phyloP scores from a whole-genome alignment of 2,797 vertebrate genomes.

The Threskiornis aethiopicus region DNA sequence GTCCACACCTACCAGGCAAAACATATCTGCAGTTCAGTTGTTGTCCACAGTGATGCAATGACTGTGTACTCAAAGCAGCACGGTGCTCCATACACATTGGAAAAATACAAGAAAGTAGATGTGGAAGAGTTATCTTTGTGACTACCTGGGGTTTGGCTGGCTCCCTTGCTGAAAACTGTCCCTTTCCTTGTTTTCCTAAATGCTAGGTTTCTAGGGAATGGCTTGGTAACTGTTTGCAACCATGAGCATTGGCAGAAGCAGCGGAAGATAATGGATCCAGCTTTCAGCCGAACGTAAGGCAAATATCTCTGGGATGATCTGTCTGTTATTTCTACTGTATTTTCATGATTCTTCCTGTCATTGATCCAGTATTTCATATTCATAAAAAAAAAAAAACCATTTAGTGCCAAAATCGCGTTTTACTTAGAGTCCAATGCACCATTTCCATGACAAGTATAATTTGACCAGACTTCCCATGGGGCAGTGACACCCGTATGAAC shows the following conservation, averaged over 20 bases:
- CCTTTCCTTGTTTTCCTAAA: neutral
- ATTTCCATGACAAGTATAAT: neutral
- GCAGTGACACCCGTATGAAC: neutral
- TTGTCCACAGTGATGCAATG: neutral
- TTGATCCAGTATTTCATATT: neutral
- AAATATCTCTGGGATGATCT: neutral
- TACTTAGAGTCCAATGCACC: neutral
- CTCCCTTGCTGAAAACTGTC: neutral
- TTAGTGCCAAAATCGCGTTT: neutral
- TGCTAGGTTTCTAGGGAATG: slow-evolving; percentile 85
- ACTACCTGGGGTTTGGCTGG: fast-evolving
- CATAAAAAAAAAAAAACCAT: neutral
- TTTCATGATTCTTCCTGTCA: neutral
- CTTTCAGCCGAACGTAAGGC: slow-evolving; percentile 87
- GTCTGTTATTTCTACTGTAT: neutral
- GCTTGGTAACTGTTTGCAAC: slow-evolving; percentile 80
- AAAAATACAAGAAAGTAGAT: neutral
- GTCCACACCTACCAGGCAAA: neutral
- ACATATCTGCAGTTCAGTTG: neutral
- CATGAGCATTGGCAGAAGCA: slow-evolving; percentile 89
- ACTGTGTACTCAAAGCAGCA: neutral
- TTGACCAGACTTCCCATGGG: neutral
- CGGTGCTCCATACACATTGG: neutral
- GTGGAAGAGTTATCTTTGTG: neutral
- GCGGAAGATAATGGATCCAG: slow-evolving; percentile 87